phyloP scores from a whole-genome alignment of 2,888 invertebrate genomes.

The Pimpla rufipes region DNA sequence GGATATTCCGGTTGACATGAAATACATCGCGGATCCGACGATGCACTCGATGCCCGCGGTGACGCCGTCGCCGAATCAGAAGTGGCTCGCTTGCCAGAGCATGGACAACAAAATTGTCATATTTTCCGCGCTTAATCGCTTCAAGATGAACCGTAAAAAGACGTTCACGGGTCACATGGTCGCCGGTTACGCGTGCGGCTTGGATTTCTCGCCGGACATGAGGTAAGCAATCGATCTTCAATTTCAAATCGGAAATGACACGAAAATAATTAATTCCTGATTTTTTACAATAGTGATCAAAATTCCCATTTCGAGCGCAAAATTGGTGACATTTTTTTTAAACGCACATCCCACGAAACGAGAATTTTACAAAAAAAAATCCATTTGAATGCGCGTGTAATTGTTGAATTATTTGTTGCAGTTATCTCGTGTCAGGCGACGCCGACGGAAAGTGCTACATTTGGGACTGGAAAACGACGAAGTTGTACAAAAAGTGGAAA shows the following conservation, averaged over 20 bases:
- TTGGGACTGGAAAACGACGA: slow-evolving; percentile 99
- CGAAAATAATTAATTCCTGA: neutral
- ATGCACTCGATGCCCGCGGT: slow-evolving; percentile 99
- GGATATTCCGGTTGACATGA: slow-evolving; percentile 99
- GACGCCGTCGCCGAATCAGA: slow-evolving; percentile 97
- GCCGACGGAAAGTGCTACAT: slow-evolving; percentile 99
- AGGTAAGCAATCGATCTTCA: slow-evolving; percentile 87
- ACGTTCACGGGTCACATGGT: slow-evolving; percentile 99
- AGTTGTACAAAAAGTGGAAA: slow-evolving; percentile 99
- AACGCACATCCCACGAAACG: slow-evolving; percentile 76
- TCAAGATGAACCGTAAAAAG: slow-evolving; percentile 99
- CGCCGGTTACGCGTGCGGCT: slow-evolving; percentile 98
- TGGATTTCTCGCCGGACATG: slow-evolving; percentile 99
- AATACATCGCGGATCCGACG: slow-evolving; percentile 99
- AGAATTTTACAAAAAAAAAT: too few relatives aligned
- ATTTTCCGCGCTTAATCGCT: slow-evolving; percentile 98
- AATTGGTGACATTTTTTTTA: slow-evolving; percentile 71
- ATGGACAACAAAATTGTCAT: slow-evolving; percentile 99
- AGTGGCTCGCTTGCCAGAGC: slow-evolving; percentile 99
- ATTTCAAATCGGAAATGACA: neutral
- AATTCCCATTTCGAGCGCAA: too few relatives aligned
- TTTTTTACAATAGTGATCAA: too few relatives aligned
- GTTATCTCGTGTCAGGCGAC: slow-evolving; percentile 98
- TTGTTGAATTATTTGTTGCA: slow-evolving; percentile 83
- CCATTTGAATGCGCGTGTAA: too few relatives aligned